Conservation (phyloP, 2,113 vertebrate species). For the Myrmophylax atrothorax region DNA sequence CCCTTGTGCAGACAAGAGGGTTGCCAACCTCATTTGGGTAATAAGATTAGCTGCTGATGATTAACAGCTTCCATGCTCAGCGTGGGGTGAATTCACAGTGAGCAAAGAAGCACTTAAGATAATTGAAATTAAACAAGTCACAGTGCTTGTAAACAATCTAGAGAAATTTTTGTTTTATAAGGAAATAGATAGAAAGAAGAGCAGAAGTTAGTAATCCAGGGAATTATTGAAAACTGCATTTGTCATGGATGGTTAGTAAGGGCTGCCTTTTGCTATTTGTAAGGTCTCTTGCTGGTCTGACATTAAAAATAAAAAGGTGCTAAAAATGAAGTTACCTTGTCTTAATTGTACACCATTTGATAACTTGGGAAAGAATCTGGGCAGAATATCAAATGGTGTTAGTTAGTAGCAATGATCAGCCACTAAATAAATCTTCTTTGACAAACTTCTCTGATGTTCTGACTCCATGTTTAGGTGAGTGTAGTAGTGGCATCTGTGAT, state of each 20-base stretch:
- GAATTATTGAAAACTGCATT: neutral
- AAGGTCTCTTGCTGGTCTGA: neutral
- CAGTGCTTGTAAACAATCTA: neutral
- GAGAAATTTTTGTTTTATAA: neutral
- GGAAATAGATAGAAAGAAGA: neutral
- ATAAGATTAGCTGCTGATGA: slow-evolving; percentile 3
- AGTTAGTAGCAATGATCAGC: neutral
- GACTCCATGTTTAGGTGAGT: slow-evolving; percentile 81
- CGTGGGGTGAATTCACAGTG: neutral
- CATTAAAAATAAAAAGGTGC: neutral
- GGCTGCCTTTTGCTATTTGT: neutral
- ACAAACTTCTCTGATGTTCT: neutral
- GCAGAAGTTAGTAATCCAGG: neutral
- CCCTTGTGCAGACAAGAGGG: neutral
- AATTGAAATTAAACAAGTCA: slow-evolving; percentile 14
- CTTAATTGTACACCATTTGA: neutral
- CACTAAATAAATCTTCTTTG: neutral
- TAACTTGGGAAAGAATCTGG: neutral
- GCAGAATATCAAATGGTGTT: neutral
- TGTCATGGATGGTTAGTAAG: neutral
- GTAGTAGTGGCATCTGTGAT: slow-evolving; percentile 88
- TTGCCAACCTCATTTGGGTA: neutral
- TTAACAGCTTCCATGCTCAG: neutral
- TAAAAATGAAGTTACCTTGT: neutral
- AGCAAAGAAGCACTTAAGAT: slow-evolving; percentile 28